phyloP scores from a whole-genome alignment of 1,140 invertebrate genomes.

The Potamilus streckersoni region DNA sequence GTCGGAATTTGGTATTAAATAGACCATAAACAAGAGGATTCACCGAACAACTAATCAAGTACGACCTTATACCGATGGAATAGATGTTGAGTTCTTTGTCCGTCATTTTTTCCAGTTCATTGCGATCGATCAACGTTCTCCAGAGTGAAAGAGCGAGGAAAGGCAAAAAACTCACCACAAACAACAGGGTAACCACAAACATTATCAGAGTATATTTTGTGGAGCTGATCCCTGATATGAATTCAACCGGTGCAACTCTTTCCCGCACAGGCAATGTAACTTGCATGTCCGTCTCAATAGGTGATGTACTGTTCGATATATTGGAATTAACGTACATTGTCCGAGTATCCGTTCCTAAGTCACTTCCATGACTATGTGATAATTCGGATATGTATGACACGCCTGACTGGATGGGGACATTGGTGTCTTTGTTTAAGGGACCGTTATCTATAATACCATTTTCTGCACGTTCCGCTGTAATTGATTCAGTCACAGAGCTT shows the following conservation, averaged over 20 bases:
- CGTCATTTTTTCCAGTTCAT: slow-evolving; percentile 14
- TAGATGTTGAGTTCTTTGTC: slow-evolving; percentile 31
- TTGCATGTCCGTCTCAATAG: background rate
- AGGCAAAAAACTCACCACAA: slow-evolving; percentile 27
- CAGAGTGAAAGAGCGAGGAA: slow-evolving; percentile 6
- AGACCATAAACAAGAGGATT: slow-evolving; percentile 46
- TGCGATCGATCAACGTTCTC: background rate
- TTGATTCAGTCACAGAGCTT: too few species aligned
- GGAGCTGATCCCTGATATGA: slow-evolving; percentile 3
- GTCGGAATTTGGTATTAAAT: slow-evolving; percentile 40
- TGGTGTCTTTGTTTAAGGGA: too few species aligned
- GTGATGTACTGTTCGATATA: background rate
- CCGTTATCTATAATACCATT: too few species aligned
- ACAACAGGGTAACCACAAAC: slow-evolving; percentile 22
- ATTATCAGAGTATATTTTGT: slow-evolving; percentile 19
- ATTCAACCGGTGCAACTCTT: background rate
- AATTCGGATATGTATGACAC: background rate
- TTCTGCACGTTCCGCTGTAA: too few species aligned
- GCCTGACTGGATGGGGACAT: background rate
- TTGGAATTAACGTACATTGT: background rate
- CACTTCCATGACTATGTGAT: background rate
- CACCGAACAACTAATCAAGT: slow-evolving; percentile 36
- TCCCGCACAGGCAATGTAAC: background rate
- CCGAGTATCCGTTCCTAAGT: background rate
- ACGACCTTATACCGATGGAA: slow-evolving; percentile 39